phyloP scores from a whole-genome alignment of 1,140 invertebrate species.

The Cardiocondyla obscurior region DNA sequence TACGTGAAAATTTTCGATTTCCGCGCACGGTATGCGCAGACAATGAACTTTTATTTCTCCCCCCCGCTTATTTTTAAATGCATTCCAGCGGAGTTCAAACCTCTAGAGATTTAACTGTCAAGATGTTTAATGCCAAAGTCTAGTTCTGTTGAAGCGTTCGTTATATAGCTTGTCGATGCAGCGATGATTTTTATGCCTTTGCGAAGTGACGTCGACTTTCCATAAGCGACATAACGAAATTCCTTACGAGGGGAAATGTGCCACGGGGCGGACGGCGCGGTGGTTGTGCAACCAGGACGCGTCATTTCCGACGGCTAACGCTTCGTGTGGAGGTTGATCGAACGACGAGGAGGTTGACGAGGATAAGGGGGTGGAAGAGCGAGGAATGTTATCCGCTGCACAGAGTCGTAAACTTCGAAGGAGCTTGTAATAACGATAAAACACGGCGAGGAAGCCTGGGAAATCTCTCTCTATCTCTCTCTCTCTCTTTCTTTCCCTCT shows the following conservation, averaged over 20 bases:
- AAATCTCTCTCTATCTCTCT: constrained; percentile 10
- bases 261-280: too few species aligned
- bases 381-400: constrained; percentile 38
- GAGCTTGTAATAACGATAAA: constrained; percentile 65
- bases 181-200: constrained; percentile 15
- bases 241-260: constrained; percentile 26
- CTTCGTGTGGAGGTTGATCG: constrained; percentile 39
- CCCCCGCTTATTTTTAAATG: background rate
- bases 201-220: constrained; percentile 14
- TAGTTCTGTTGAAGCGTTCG: background rate
- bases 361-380: background rate
- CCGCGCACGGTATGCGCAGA: background rate
- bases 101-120: background rate
- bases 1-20: too few species aligned
- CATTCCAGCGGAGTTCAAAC: background rate
- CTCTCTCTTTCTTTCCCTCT: background rate
- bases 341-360: constrained; percentile 36
- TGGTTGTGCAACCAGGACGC: constrained; percentile 31
- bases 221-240: constrained; percentile 40
- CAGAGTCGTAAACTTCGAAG: constrained; percentile 57
- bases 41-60: background rate
- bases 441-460: constrained; percentile 38
- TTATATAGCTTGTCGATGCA: background rate
- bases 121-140: background rate
- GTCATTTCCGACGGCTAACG: constrained; percentile 42